A percentile compares a stretch with the other conserved stretches of the same genome.
These are phyloP conservation scores for Acromyrmex heyeri DNA, from an alignment of 1,140 invertebrate genomes.

Conservation along the genomic window DNA sequence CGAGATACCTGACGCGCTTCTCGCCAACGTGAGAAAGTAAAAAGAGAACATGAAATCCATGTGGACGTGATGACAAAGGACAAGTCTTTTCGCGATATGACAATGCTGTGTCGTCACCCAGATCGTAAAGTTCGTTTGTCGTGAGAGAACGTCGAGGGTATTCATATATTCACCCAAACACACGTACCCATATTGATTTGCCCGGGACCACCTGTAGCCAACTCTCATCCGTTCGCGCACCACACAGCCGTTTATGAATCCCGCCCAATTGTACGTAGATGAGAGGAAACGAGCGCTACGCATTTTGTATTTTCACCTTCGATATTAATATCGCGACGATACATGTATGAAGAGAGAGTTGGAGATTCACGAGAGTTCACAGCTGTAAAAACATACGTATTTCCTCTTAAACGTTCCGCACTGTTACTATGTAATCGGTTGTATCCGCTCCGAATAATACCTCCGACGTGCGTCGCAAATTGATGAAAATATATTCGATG, in stretches of 20 bases:
- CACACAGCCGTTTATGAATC: slow-evolving; percentile 65
- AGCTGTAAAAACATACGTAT: not conserved
- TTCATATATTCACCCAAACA: slow-evolving; percentile 67
- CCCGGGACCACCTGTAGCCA: slow-evolving; percentile 77
- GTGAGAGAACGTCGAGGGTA: slow-evolving; percentile 21
- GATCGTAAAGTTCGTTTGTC: slow-evolving; percentile 56
- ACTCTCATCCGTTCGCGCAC: slow-evolving; percentile 55
- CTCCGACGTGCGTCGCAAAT: not conserved
- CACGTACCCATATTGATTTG: slow-evolving; percentile 72
- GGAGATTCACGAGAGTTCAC: not conserved
- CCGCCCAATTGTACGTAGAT: slow-evolving; percentile 52
- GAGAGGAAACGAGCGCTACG: slow-evolving; percentile 52
- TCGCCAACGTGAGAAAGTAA: not conserved
- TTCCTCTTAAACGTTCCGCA: not conserved
- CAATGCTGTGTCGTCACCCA: not conserved
- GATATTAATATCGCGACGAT: slow-evolving; percentile 29
- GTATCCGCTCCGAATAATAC: not conserved
- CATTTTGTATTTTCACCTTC: not conserved
- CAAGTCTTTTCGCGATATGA: slow-evolving; percentile 21
- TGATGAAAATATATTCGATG: slow-evolving; percentile 10
- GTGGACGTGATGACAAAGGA: slow-evolving; percentile 2
- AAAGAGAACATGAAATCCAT: not conserved
- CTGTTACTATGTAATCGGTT: not conserved
- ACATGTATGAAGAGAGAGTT: not conserved
- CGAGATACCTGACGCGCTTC: not conserved